Evolutionary conservation across 2,113 vertebrate species (phyloP), one percentile per base, ranked within the genome.

Genomic region (Mixornis gularis): DNA sequence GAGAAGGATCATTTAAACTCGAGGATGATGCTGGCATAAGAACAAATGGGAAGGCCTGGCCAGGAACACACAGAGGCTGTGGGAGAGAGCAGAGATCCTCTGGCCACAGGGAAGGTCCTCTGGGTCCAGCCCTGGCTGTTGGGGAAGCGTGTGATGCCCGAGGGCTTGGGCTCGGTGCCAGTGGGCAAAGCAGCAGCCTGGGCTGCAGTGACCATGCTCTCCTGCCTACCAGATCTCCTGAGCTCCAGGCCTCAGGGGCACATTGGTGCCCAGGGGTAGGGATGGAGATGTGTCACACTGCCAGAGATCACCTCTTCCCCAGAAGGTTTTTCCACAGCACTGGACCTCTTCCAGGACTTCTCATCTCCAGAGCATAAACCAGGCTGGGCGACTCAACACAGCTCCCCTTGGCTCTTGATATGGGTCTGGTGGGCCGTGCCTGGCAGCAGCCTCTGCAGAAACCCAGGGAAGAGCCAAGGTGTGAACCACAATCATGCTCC

Each of bases 1-100:
- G 79, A 95, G 87, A 91, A 89, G 63, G 87, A 92, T 87, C 82
- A 8, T 89, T 95, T 92, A 85, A 95, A 95, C 92, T 95, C 82
- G 3, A 89, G 85, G 93, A 94, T 83, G 90, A 90, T 85, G 85
- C 87, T 94, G 95, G 95, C 95, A 51, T 43, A 91, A 77, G 93
- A 95, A 95, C 94, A 96, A 95, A 94, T 66, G 66, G 70, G 49
- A 64, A 95, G 74, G 71, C 77, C 91, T 89, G 87, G 85, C 74
- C 71, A 87, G 74, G 93, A 91, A 30, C 79, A 91, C 1, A 7
- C 2, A 3, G 73, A 92, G 70, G 48, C 72, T 80, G 89, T 0
- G 3, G 63, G 44, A 0, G 1, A 86, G 29, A 72, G 62, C 43
- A 83, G 59, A 59, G 85, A 81, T 82, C 53, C 73, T 64, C 72